Conservation (phyloP, 2,113 vertebrate genomes). For the Elachura formosa region DNA sequence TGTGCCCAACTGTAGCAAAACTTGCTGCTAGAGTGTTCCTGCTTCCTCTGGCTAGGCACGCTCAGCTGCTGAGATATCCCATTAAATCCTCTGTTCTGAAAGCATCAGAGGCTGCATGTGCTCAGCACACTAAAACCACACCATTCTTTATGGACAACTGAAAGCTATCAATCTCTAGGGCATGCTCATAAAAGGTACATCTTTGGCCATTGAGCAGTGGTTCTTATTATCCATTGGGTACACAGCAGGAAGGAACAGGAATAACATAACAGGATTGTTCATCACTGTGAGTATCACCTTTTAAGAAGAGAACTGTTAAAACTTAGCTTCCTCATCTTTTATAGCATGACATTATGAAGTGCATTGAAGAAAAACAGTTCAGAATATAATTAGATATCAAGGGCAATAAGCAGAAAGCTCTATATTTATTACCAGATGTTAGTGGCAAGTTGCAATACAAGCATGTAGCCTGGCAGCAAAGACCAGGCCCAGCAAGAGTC, state of each 20-base stretch:
- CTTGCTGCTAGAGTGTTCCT: neutral
- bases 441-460: neutral
- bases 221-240: neutral
- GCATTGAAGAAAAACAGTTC: neutral
- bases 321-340: neutral
- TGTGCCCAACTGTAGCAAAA: neutral
- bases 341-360: neutral
- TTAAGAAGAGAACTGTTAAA: neutral
- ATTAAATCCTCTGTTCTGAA: neutral
- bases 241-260: neutral
- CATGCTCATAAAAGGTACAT: neutral
- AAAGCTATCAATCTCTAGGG: neutral
- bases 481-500: neutral
- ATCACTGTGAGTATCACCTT: neutral
- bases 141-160: neutral
- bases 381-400: neutral
- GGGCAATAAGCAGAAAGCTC: neutral
- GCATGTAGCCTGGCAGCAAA: neutral
- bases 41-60: neutral
- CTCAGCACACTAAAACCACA: neutral
- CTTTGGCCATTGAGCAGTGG: neutral
- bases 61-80: neutral
- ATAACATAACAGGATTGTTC: neutral
- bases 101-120: neutral
- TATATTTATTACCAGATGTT: neutral